Conservation (phyloP, 2,113 vertebrate species). For the Acanthisitta chloris region DNA sequence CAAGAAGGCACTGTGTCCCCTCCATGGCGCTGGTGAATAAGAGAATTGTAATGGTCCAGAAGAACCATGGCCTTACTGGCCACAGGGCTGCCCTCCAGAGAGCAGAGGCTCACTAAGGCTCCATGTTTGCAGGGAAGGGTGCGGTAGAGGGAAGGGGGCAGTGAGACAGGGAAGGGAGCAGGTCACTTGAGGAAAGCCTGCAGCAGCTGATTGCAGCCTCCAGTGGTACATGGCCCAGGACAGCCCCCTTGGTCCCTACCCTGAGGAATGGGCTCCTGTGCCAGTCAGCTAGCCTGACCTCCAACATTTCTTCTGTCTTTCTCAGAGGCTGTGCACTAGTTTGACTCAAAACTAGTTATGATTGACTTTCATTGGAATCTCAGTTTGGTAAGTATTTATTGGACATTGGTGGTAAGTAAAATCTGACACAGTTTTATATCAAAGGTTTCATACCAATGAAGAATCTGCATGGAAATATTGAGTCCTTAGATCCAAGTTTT, state of each 20-base stretch:
- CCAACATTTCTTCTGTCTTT: not conserved
- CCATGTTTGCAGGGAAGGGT: not conserved
- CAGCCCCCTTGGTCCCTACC: not conserved
- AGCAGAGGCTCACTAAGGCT: rapidly evolving
- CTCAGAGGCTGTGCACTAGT: not conserved
- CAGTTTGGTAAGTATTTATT: not conserved
- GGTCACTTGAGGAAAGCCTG: not conserved
- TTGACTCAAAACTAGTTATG: not conserved
- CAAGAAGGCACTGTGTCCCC: no score
- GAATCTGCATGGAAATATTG: not conserved
- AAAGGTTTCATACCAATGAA: not conserved
- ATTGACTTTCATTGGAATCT: not conserved
- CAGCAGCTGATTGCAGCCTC: no score
- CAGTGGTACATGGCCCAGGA: no score
- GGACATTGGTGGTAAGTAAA: not conserved
- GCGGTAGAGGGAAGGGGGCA: rapidly evolving
- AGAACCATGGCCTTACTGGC: rapidly evolving
- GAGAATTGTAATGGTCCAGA: not conserved
- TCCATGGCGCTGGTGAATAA: rapidly evolving
- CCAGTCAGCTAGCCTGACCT: rapidly evolving
- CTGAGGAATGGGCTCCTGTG: not conserved
- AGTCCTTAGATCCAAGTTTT: not conserved
- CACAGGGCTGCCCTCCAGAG: rapidly evolving
- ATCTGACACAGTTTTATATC: not conserved
- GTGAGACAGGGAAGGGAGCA: rapidly evolving